Evolutionary conservation across 2,888 invertebrate genomes (phyloP).

Genomic region (Cataglyphis rosenhaueri): DNA sequence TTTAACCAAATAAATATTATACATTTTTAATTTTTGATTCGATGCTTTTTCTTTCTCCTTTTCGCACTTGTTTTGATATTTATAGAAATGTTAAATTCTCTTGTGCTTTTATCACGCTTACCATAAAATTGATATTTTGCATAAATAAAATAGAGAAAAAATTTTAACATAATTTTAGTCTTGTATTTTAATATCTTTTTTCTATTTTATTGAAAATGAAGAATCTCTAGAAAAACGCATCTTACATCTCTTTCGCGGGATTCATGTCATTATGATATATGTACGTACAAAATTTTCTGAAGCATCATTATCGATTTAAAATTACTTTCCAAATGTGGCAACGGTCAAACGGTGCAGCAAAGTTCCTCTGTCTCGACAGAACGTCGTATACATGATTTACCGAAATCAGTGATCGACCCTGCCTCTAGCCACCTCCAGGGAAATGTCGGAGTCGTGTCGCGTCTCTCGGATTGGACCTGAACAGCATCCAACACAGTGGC

Average conservation of each 20-base stretch:
- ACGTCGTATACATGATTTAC: constrained; percentile 58
- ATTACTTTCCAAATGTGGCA: constrained; percentile 26
- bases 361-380: constrained; percentile 13
- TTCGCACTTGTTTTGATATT: background rate
- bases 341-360: constrained; percentile 23
- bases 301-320: constrained; percentile 3
- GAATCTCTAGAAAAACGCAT: background rate
- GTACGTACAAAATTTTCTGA: background rate
- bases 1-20: background rate
- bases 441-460: constrained; percentile 68
- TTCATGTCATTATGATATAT: background rate
- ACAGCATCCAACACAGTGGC: constrained; percentile 54
- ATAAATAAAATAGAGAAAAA: background rate
- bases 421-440: constrained; percentile 49
- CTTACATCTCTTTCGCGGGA: background rate
- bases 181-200: background rate
- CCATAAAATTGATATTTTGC: background rate
- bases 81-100: background rate
- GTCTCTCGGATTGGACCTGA: constrained; percentile 66
- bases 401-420: constrained; percentile 72
- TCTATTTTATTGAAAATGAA: background rate
- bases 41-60: background rate
- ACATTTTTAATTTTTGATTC: background rate
- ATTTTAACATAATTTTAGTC: background rate
- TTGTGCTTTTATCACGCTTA: background rate